Conservation (phyloP, 2,797 vertebrate genomes). For the Crax fasciolata region DNA sequence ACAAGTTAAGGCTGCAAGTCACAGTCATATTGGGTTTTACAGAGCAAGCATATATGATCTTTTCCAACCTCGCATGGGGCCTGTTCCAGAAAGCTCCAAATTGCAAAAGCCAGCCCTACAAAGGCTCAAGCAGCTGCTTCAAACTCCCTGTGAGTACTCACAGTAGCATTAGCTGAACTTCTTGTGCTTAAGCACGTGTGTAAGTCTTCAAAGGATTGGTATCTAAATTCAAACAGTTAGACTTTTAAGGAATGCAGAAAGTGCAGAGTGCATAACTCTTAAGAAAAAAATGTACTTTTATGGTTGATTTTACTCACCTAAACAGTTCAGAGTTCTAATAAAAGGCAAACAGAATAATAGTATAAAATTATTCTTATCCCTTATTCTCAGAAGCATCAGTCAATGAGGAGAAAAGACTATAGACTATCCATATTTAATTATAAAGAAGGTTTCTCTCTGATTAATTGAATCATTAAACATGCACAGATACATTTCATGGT, state of each 20-base stretch:
- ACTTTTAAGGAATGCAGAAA: constrained; percentile 64
- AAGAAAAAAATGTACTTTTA: constrained; percentile 22
- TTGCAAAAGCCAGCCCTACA: not conserved
- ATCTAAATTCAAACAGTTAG: constrained; percentile 60
- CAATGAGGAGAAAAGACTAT: constrained; percentile 73
- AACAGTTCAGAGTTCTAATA: constrained; percentile 70
- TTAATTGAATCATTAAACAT: constrained; percentile 82
- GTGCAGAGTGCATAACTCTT: not conserved
- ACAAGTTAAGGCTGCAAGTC: not conserved
- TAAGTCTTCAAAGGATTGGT: not conserved
- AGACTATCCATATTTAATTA: constrained; percentile 82
- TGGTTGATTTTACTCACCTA: constrained; percentile 32
- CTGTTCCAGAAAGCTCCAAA: not conserved
- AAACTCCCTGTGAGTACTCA: not conserved
- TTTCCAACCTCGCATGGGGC: not conserved
- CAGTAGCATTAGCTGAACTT: not conserved
- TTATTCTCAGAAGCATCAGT: constrained; percentile 76
- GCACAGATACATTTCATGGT: constrained; percentile 77
- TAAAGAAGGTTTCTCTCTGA: constrained; percentile 77
- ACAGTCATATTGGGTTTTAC: not conserved
- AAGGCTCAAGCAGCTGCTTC: not conserved
- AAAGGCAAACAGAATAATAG: constrained; percentile 69
- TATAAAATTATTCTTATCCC: constrained; percentile 73
- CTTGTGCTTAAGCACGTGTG: not conserved
- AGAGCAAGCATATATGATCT: not conserved